Evolutionary conservation across 92 coral and sea anemone genomes (phyloP).

Genomic region (Isaurus tuberculatus): DNA sequence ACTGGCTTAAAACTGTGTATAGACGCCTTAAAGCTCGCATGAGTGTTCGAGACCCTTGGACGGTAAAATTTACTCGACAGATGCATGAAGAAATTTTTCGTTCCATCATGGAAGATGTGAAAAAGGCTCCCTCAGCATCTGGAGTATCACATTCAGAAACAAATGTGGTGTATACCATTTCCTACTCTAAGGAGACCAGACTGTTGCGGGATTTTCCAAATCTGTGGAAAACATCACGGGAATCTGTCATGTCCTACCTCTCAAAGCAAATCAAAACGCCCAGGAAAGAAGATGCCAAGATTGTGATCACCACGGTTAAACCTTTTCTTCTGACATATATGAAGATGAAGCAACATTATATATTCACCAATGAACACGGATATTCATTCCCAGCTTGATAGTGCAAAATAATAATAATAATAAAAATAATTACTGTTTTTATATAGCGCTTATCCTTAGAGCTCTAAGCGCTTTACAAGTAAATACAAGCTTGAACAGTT

Average conservation of each 20-base stretch:
- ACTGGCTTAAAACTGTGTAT: constrained; percentile 51
- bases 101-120: constrained; percentile 4
- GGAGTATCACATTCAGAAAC: constrained; percentile 5
- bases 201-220: constrained; percentile 38
- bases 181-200: constrained; percentile 37
- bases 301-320: constrained; percentile 47
- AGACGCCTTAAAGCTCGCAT: constrained; percentile 57
- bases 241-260: constrained; percentile 42
- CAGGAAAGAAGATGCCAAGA: constrained; percentile 28
- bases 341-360: constrained; percentile 54
- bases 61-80: constrained; percentile 37
- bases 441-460: too few relatives aligned
- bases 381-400: constrained; percentile 23
- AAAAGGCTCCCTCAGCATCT: constrained; percentile 25
- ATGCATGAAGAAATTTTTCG: constrained; percentile 45
- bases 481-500: too few relatives aligned
- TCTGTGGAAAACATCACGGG: constrained; percentile 35
- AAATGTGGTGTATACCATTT: neutral
- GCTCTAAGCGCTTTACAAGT: too few relatives aligned
- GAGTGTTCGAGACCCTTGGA: constrained; percentile 58
- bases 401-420: too few relatives aligned
- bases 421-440: too few relatives aligned
- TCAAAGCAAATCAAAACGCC: constrained; percentile 49
- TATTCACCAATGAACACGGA: constrained; percentile 58
- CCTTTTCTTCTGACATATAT: constrained; percentile 58